phyloP scores from a whole-genome alignment of 2,888 invertebrate species.

The Macrosiphum euphorbiae region DNA sequence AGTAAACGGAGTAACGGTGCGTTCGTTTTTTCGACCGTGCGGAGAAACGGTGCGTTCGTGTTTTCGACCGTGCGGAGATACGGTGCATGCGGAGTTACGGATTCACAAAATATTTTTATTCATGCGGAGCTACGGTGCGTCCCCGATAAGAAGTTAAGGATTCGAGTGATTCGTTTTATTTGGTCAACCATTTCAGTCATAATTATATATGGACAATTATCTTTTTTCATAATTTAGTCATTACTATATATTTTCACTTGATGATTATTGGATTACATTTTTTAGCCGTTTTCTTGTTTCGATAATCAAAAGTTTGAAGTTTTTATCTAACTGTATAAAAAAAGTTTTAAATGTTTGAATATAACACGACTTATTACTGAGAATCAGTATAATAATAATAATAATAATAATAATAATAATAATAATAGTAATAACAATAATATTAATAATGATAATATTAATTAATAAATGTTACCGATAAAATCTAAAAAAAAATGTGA shows the following conservation, averaged over 20 bases:
- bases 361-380: neutral
- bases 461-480: neutral
- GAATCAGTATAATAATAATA: neutral
- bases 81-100: too few species aligned
- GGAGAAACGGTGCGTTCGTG: too few species aligned
- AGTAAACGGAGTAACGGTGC: too few species aligned
- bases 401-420: too few species aligned
- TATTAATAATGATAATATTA: neutral
- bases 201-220: neutral
- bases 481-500: neutral
- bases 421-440: neutral
- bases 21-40: too few species aligned
- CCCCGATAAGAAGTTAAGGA: constrained; percentile 1
- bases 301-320: neutral
- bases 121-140: too few species aligned
- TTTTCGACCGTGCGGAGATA: too few species aligned
- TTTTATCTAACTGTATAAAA: neutral
- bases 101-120: too few species aligned
- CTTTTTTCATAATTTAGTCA: neutral
- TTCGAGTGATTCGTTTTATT: neutral
- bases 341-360: neutral
- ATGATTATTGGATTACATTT: neutral
- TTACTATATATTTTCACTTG: neutral
- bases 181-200: neutral
- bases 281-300: neutral